Percentiles rank a stretch among this genome's conserved stretches.
Conservation (phyloP, 2,888 invertebrate species). For the Tipula unca region DNA sequence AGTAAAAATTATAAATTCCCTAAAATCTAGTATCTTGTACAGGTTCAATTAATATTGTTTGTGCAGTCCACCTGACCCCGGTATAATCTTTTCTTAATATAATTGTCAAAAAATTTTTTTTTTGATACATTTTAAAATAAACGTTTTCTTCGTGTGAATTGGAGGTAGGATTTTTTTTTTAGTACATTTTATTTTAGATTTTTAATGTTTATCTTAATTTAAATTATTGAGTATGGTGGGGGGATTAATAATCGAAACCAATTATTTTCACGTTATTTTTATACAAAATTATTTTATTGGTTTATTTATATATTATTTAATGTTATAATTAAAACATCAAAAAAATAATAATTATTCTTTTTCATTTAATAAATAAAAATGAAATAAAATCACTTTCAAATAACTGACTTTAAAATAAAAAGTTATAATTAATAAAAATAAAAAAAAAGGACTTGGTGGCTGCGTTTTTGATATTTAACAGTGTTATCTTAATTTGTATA, state of each 20-base stretch:
- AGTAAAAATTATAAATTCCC: neutral
- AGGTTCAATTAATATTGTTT: neutral
- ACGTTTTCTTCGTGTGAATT: neutral
- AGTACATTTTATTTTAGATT: neutral
- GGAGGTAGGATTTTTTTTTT: constrained; percentile 2
- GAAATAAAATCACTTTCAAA: neutral
- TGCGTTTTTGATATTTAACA: neutral
- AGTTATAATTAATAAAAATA: neutral
- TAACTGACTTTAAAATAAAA: too few species aligned
- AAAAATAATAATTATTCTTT: neutral
- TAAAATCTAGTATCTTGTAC: constrained; percentile 1
- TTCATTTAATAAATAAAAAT: neutral
- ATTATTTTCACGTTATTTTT: neutral
- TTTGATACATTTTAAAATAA: neutral
- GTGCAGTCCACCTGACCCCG: constrained; percentile 8
- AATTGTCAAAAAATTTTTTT: neutral
- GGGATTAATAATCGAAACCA: too few species aligned
- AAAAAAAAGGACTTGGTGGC: neutral
- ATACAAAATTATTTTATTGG: neutral
- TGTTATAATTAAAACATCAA: neutral
- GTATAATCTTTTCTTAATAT: neutral
- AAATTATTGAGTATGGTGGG: neutral
- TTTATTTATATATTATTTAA: neutral
- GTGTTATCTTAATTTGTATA: constrained; percentile 42
- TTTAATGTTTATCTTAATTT: neutral